A percentile compares a stretch with the other conserved stretches of the same genome.
Evolutionary conservation across 2,113 vertebrate genomes (phyloP).

Genomic region (Callionymus lyra): DNA sequence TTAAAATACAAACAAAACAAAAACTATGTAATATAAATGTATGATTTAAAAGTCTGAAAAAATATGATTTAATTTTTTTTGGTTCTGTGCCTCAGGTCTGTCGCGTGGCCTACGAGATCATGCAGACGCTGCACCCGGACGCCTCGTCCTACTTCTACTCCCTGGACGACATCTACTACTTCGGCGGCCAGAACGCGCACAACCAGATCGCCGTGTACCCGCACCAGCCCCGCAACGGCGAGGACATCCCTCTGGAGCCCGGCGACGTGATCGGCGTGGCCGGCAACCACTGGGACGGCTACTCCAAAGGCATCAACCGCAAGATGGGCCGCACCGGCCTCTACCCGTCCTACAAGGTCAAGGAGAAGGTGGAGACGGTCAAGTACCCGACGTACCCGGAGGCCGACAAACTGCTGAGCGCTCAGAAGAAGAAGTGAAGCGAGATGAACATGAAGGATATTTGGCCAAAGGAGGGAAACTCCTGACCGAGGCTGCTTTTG

Average conservation of each 20-base stretch:
- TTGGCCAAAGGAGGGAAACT: conserved; percentile 34
- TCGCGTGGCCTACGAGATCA: conserved; percentile 96
- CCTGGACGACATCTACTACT: conserved; percentile 98
- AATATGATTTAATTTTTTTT: too few relatives aligned
- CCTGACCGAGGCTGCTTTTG: conserved; percentile 51
- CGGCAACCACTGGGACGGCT: conserved; percentile 97
- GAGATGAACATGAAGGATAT: conserved; percentile 11
- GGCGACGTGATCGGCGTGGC: conserved; percentile 94
- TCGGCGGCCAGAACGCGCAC: conserved; percentile 96
- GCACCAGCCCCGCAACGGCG: conserved; percentile 81
- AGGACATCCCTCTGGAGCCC: conserved; percentile 92
- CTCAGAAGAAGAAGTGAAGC: conserved; percentile 42
- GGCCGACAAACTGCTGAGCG: conserved; percentile 81
- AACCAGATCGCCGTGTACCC: conserved; percentile 93
- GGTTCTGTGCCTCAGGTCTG: conserved; percentile 73
- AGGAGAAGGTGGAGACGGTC: conserved; percentile 93
- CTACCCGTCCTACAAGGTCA: conserved; percentile 97
- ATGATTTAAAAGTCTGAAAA: too few relatives aligned
- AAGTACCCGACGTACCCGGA: conserved; percentile 95
- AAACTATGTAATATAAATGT: too few relatives aligned
- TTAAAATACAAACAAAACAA: too few relatives aligned
- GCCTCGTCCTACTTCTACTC: conserved; percentile 93
- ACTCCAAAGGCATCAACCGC: conserved; percentile 96
- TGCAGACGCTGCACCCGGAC: conserved; percentile 95
- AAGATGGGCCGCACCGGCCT: conserved; percentile 93